Conservation (phyloP, 2,888 invertebrate species). For the Siphonodentalium dalli region DNA sequence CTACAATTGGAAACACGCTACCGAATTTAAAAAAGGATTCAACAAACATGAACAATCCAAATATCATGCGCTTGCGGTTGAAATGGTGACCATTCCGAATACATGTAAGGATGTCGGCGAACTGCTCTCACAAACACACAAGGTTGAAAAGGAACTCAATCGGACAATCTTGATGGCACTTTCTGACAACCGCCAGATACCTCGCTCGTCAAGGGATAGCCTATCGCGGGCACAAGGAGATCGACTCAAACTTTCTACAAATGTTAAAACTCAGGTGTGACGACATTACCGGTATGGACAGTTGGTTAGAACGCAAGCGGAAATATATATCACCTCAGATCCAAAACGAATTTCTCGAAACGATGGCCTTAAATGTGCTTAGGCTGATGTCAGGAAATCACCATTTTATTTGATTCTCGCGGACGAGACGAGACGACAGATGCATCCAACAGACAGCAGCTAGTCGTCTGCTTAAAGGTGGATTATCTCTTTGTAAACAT, state of each 20-base stretch:
- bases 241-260: slow-evolving; percentile 19
- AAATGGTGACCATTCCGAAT: no score
- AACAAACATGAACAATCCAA: no score
- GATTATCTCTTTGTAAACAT: no score
- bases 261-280: slow-evolving; percentile 18
- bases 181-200: slow-evolving; percentile 10
- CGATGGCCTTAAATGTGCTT: slow-evolving; percentile 21
- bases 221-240: slow-evolving; percentile 16
- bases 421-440: slow-evolving; percentile 28
- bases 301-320: slow-evolving; percentile 23
- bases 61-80: no score
- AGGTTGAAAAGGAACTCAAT: neutral
- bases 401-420: slow-evolving; percentile 15
- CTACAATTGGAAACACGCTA: no score
- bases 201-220: slow-evolving; percentile 20
- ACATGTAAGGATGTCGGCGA: no score
- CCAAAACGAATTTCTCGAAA: slow-evolving; percentile 28
- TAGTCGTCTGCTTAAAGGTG: slow-evolving; percentile 25
- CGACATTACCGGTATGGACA: slow-evolving; percentile 12
- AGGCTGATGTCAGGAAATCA: slow-evolving; percentile 2
- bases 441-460: slow-evolving; percentile 25
- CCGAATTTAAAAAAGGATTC: no score
- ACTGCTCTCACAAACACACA: no score
- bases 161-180: neutral
- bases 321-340: slow-evolving; percentile 26